A percentile compares a stretch with the other conserved stretches of the same genome.
Conservation (phyloP, 1,140 invertebrate species). For the Drosophila bocki region DNA sequence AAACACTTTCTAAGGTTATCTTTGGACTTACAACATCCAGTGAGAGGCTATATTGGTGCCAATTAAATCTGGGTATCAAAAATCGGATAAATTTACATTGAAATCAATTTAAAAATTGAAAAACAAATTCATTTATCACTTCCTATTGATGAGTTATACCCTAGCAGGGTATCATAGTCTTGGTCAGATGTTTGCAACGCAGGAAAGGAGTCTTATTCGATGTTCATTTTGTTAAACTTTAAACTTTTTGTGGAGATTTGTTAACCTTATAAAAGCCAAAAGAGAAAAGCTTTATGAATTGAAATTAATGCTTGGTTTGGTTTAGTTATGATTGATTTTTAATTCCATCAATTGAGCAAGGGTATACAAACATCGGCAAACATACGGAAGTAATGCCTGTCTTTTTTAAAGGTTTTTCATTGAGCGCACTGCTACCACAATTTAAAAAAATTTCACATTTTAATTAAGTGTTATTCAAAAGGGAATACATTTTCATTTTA, state of each 20-base stretch:
- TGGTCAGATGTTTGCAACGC: too few relatives aligned
- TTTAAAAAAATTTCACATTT: neutral
- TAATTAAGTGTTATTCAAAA: neutral
- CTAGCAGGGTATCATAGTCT: neutral
- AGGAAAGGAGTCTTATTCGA: too few relatives aligned
- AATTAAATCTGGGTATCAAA: slow-evolving; percentile 8
- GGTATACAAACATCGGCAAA: too few relatives aligned
- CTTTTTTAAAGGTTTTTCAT: neutral
- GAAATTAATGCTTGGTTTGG: too few relatives aligned
- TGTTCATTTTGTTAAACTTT: too few relatives aligned
- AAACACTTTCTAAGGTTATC: slow-evolving; percentile 34
- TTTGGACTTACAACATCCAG: neutral
- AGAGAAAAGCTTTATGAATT: too few relatives aligned
- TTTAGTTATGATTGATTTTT: too few relatives aligned
- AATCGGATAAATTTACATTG: neutral
- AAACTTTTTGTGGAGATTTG: too few relatives aligned
- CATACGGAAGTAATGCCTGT: too few relatives aligned
- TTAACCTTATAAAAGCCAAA: too few relatives aligned
- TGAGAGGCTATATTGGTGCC: neutral
- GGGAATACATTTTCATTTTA: neutral
- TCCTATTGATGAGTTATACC: slow-evolving; percentile 1
- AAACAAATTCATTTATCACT: slow-evolving; percentile 21
- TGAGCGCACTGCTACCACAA: neutral
- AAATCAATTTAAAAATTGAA: slow-evolving; percentile 18
- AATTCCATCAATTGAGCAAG: too few relatives aligned